Evolutionary conservation across 1,140 invertebrate genomes (phyloP), one percentile per base, ranked within the genome.

Genomic region (Nylanderia fulva): DNA sequence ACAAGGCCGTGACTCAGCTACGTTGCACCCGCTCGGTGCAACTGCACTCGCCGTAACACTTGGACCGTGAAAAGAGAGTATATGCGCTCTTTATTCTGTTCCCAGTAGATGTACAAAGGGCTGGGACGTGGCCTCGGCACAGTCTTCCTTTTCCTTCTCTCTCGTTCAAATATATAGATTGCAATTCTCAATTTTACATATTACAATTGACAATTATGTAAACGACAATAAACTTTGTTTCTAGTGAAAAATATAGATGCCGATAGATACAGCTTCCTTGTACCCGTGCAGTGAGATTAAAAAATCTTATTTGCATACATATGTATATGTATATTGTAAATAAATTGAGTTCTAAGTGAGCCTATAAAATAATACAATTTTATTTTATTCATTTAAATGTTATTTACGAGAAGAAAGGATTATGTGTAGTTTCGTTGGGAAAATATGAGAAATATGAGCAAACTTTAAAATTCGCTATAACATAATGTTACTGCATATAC

Each of bases 1-100:
- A 39, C 42, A 52, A 63, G 80, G 42, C 52, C 15, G 45, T n/a
- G 11, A 69, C 9, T 33, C 42, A 45, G 27, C 42, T 29, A 7
- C 56, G 60, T 84, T 56, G 21, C 27, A 52, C 48, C 27, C 27
- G 42, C 6, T 84, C n/a, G 42, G 36, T 72, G 18, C 33, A 21
- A 36, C 48, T 72, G 88, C 39, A 86, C 88, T 84, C 42, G 42
- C 7, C 33, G n/a, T 54, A 15, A 80, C 54, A 36, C 69, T 45
- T 82, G 54, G 29, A 80, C 27, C 69, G 29, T 48, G 69, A 82
- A 72, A 85, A 58, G 18, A 71, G 18, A 56, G 11, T 75, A 21
- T 75, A 21, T n/a, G 18, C 61, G 42, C 36, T 80, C 15, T 68
- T 64, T 54, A 36, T 56, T 69, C 52, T 13, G 24, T 9, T 29